A percentile compares a stretch with the other conserved stretches of the same genome.
Conservation (phyloP, 2,888 invertebrate genomes). For the Ceriagrion tenellum region DNA sequence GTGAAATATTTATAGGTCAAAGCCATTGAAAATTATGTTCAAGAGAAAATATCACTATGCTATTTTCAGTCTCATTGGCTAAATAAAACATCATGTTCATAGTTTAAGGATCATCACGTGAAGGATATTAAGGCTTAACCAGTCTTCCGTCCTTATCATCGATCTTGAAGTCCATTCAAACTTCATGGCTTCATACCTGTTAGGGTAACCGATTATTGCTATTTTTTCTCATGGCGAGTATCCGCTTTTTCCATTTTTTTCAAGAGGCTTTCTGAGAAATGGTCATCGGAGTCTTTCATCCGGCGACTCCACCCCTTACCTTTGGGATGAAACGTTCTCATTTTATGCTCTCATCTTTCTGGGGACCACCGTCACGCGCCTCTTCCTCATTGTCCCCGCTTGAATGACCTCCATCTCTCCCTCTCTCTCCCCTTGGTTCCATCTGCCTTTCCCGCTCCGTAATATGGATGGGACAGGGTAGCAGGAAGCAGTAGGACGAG, state of each 20-base stretch:
- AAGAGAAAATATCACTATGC: too few species aligned
- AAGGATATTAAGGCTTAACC: too few species aligned
- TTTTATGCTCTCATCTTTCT: background rate
- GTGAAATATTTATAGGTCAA: too few species aligned
- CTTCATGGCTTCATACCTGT: background rate
- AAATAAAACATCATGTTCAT: too few species aligned
- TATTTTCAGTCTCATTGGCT: too few species aligned
- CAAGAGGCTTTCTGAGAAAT: background rate
- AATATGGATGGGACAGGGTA: too few species aligned
- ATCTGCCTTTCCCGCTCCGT: background rate
- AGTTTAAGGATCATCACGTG: too few species aligned
- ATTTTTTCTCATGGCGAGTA: background rate
- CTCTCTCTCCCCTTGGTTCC: background rate
- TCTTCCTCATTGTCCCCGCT: background rate
- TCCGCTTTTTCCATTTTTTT: background rate
- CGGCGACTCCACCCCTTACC: background rate
- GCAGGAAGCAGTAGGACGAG: too few species aligned
- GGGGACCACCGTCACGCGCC: background rate
- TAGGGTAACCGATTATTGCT: background rate
- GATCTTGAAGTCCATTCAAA: background rate
- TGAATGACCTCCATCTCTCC: background rate
- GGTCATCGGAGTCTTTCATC: background rate
- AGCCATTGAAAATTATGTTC: too few species aligned
- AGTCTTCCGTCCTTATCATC: background rate
- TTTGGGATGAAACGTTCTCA: background rate